Evolutionary conservation across 1,140 invertebrate genomes (phyloP).

Genomic region (Leptopilina clavipes): DNA sequence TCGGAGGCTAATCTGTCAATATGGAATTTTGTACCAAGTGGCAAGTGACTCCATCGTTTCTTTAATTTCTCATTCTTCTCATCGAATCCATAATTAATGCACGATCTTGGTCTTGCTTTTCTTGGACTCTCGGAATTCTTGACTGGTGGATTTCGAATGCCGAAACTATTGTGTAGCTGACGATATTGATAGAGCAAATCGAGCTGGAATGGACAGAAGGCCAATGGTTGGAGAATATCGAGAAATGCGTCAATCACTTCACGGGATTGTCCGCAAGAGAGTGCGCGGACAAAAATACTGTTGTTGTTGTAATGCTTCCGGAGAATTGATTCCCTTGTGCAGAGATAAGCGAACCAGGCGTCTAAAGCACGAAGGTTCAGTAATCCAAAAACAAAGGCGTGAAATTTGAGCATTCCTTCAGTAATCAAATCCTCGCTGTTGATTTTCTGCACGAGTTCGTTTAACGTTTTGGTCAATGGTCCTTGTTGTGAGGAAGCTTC

Average conservation of each 20-base stretch:
- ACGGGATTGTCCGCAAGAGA: conserved; percentile 77
- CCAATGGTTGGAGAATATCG: conserved; percentile 83
- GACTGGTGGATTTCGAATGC: conserved; percentile 73
- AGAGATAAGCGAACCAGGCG: conserved; percentile 89
- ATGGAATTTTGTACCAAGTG: conserved; percentile 79
- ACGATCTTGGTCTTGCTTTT: conserved; percentile 81
- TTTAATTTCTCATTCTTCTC: conserved; percentile 76
- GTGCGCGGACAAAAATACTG: conserved; percentile 82
- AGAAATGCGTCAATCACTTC: conserved; percentile 83
- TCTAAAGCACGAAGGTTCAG: conserved; percentile 89
- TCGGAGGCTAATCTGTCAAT: conserved; percentile 82
- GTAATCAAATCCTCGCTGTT: conserved; percentile 89
- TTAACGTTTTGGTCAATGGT: conserved; percentile 88
- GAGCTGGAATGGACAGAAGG: conserved; percentile 85
- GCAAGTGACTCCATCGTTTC: conserved; percentile 83
- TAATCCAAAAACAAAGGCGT: conserved; percentile 91
- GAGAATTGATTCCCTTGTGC: conserved; percentile 87
- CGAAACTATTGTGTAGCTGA: conserved; percentile 84
- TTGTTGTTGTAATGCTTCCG: conserved; percentile 86
- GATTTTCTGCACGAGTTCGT: conserved; percentile 89
- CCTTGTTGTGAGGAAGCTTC: conserved; percentile 92
- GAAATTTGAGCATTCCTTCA: conserved; percentile 90
- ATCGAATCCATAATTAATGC: conserved; percentile 75
- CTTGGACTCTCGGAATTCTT: conserved; percentile 65
- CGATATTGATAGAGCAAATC: conserved; percentile 88